Conservation (phyloP, 2,113 vertebrate genomes). For the Microtus oregoni region DNA sequence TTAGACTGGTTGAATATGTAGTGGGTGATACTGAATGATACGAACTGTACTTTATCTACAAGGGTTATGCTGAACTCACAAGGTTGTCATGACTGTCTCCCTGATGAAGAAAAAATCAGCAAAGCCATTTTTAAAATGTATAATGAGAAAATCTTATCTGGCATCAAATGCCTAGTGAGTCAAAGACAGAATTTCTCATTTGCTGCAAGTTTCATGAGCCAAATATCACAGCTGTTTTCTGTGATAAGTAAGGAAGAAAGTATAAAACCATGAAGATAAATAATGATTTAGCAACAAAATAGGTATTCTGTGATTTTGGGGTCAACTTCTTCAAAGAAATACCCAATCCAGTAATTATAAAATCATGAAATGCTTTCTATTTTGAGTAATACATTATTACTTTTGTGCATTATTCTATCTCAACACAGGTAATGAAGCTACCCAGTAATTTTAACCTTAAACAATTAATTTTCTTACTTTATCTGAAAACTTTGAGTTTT, state of each 20-base stretch:
- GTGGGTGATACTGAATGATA: background rate
- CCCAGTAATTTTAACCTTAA: background rate
- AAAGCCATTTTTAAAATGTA: conserved; percentile 1
- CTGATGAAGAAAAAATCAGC: background rate
- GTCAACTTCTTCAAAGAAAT: conserved; percentile 22
- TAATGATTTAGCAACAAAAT: no score
- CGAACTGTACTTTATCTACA: background rate
- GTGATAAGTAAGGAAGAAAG: conserved; percentile 1
- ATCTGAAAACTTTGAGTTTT: background rate
- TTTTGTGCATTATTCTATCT: background rate
- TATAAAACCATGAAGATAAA: no score
- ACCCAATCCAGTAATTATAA: background rate
- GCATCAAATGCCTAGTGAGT: background rate
- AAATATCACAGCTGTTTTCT: background rate
- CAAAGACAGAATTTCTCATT: background rate
- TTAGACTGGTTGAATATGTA: background rate
- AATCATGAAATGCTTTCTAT: background rate
- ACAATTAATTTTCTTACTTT: conserved; percentile 26
- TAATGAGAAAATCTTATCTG: conserved; percentile 21
- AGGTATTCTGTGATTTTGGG: background rate
- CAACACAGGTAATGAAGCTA: background rate
- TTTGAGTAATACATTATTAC: conserved; percentile 40
- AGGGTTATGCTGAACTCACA: background rate
- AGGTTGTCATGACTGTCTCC: background rate
- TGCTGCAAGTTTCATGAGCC: background rate